Percentiles rank a stretch among this genome's conserved stretches.
Conservation (phyloP, 2,888 invertebrate genomes). For the Fabriciana adippe region DNA sequence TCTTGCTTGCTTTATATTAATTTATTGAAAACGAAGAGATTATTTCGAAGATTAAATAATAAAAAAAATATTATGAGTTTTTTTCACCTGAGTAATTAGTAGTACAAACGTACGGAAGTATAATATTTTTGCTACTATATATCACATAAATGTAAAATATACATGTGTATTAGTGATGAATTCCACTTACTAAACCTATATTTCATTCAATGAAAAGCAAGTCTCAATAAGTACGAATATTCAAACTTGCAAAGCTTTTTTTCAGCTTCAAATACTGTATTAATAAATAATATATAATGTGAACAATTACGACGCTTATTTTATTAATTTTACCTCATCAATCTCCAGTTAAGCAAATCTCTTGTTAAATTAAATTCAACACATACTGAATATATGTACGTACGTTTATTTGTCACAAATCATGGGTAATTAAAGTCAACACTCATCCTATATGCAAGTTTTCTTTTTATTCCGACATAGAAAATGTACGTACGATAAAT, state of each 20-base stretch:
- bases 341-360: neutral
- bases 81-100: conserved; percentile 2
- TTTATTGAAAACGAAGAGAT: conserved; percentile 36
- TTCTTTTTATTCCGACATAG: conserved; percentile 19
- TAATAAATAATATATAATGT: no score
- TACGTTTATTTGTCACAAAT: neutral
- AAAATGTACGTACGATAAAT: conserved; percentile 26
- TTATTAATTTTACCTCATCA: no score
- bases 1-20: conserved; percentile 29
- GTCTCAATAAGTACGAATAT: no score
- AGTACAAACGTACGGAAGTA: neutral
- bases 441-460: conserved; percentile 5
- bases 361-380: no score
- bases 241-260: no score
- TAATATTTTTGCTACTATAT: neutral
- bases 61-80: conserved; percentile 17
- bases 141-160: neutral
- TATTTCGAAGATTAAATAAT: conserved; percentile 34
- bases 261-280: no score
- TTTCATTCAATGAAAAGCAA: no score
- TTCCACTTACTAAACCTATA: no score
- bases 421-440: neutral
- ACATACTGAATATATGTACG: neutral
- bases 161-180: neutral
- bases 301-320: no score